Conservation (phyloP, 2,888 invertebrate genomes). For the Agrotis segetum region DNA sequence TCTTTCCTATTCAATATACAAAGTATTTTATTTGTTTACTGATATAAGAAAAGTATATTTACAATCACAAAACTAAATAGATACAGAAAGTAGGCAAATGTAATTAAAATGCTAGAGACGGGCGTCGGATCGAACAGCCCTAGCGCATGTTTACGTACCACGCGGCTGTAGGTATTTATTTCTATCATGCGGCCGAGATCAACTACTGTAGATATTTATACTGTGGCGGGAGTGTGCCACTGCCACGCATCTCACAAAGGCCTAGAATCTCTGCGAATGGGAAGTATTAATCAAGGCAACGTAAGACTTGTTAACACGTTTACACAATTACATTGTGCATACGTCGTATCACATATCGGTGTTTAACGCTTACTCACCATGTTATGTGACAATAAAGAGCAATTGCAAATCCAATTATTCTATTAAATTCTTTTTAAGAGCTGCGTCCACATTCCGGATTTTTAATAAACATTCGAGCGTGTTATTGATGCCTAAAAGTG, state of each 20-base stretch:
- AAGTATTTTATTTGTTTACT: too few relatives aligned
- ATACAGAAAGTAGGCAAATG: too few relatives aligned
- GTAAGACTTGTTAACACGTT: slow-evolving; percentile 77
- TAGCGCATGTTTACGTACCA: too few relatives aligned
- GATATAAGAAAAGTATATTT: too few relatives aligned
- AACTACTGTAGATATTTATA: too few relatives aligned
- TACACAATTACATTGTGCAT: slow-evolving; percentile 67
- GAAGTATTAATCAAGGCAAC: slow-evolving; percentile 81
- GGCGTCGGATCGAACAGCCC: too few relatives aligned
- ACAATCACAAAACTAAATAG: too few relatives aligned
- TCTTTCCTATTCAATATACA: too few relatives aligned
- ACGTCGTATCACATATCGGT: slow-evolving; percentile 54
- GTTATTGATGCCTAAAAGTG: slow-evolving; percentile 23
- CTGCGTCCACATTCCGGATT: slow-evolving; percentile 49
- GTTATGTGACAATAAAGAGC: slow-evolving; percentile 58
- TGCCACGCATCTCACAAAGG: slow-evolving; percentile 70
- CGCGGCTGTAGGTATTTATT: too few relatives aligned
- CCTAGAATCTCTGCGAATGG: slow-evolving; percentile 79
- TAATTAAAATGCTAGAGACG: too few relatives aligned
- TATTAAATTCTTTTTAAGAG: slow-evolving; percentile 67
- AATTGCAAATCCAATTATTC: slow-evolving; percentile 66
- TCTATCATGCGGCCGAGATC: too few relatives aligned
- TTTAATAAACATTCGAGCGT: slow-evolving; percentile 43
- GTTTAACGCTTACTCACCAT: slow-evolving; percentile 70
- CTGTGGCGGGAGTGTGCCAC: neutral